phyloP scores from a whole-genome alignment of 2,888 invertebrate genomes.

The Andrena camellia region DNA sequence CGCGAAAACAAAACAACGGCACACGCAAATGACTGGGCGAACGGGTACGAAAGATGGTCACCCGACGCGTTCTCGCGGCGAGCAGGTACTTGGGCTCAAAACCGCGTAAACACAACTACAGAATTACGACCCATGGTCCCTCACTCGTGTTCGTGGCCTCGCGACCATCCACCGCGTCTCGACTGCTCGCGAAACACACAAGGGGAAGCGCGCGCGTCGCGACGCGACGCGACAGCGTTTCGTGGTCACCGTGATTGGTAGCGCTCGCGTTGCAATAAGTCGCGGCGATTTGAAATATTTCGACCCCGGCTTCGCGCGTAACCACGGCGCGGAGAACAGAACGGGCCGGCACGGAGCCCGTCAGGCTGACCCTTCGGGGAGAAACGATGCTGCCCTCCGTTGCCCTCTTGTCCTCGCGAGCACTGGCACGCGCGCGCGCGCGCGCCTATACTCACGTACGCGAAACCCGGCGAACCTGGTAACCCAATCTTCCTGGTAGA shows the following conservation, averaged over 20 bases:
- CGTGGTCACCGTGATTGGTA: slow-evolving; percentile 6
- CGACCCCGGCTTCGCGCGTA: neutral
- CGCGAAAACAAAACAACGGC: slow-evolving; percentile 35
- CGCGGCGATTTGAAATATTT: slow-evolving; percentile 12
- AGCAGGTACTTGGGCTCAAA: slow-evolving; percentile 3
- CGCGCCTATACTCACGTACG: slow-evolving; percentile 28
- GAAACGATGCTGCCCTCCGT: too few species aligned
- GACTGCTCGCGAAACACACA: slow-evolving; percentile 38
- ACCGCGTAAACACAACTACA: slow-evolving; percentile 32
- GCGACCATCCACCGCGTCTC: slow-evolving; percentile 24
- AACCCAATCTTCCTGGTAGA: slow-evolving; percentile 70
- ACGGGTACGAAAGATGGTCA: neutral
- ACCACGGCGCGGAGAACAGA: too few species aligned
- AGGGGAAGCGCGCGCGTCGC: slow-evolving; percentile 32
- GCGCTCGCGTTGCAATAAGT: slow-evolving; percentile 6
- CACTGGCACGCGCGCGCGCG: slow-evolving; percentile 1
- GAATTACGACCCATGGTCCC: slow-evolving; percentile 45
- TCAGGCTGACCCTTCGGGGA: neutral
- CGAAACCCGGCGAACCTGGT: slow-evolving; percentile 42
- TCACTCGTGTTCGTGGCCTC: slow-evolving; percentile 39
- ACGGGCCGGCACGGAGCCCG: neutral
- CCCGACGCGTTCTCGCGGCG: neutral
- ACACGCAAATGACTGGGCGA: slow-evolving; percentile 23
- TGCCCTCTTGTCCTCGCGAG: neutral
- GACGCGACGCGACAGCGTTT: slow-evolving; percentile 5